These are phyloP conservation scores for Oscheius sp. DNA, from an alignment of 2,888 invertebrate species.

Conservation along the genomic window DNA sequence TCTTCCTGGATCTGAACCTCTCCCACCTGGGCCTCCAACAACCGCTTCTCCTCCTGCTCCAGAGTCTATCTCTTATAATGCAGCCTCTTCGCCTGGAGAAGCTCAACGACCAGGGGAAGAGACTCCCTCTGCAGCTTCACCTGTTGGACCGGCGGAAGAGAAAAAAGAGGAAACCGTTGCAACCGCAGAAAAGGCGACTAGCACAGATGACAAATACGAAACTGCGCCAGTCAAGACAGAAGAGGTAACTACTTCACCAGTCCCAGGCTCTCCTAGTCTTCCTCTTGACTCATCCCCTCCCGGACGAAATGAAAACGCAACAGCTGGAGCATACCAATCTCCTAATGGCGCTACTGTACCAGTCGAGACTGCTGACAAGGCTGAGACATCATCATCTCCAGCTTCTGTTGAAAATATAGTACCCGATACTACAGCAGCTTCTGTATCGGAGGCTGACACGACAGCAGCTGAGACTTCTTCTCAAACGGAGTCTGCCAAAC, in stretches of 20 bases:
- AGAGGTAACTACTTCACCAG: background rate
- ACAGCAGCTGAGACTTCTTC: background rate
- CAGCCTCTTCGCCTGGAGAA: background rate
- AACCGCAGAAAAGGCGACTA: background rate
- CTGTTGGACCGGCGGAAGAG: background rate
- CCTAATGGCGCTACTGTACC: too few relatives aligned
- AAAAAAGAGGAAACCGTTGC: background rate
- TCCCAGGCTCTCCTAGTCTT: background rate
- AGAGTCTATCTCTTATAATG: background rate
- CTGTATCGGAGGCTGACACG: background rate
- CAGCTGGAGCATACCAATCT: too few relatives aligned
- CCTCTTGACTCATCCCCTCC: too few relatives aligned
- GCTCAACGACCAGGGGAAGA: background rate
- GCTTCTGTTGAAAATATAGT: background rate
- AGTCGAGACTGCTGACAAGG: background rate
- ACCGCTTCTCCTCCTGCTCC: conserved; percentile 2
- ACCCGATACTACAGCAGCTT: background rate
- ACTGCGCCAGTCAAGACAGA: background rate
- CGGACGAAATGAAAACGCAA: too few relatives aligned
- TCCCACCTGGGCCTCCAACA: background rate
- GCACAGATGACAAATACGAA: background rate
- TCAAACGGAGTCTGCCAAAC: background rate
- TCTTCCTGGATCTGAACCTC: background rate
- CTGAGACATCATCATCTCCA: background rate
- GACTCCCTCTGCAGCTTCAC: background rate